Percentiles rank a stretch among this genome's conserved stretches.
phyloP scores from a whole-genome alignment of 1,140 invertebrate genomes.

The Solen grandis region DNA sequence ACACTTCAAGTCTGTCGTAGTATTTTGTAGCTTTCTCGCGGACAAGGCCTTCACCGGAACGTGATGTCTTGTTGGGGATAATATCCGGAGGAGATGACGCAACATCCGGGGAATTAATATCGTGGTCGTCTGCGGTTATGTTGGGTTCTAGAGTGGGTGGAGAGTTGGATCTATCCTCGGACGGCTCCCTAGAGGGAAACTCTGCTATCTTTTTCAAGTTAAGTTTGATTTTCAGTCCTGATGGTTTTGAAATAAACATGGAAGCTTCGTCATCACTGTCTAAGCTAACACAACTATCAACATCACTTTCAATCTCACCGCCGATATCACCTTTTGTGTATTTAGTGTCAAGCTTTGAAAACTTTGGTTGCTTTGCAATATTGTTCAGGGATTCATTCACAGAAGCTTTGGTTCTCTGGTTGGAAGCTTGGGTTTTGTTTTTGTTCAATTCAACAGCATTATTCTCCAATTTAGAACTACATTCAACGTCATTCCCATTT shows the following conservation, averaged over 20 bases:
- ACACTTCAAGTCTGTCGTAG: constrained; percentile 50
- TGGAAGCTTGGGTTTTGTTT: not conserved
- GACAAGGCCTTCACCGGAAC: constrained; percentile 5
- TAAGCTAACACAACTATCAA: constrained; percentile 1
- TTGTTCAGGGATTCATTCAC: constrained; percentile 50
- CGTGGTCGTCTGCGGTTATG: not conserved
- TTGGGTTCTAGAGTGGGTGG: constrained; percentile 28
- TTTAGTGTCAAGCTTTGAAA: constrained; percentile 1
- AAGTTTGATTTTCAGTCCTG: constrained; percentile 49
- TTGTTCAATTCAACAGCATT: not conserved
- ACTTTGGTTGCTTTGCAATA: constrained; percentile 26
- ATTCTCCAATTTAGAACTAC: not conserved
- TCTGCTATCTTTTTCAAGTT: constrained; percentile 11
- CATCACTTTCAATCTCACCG: not conserved
- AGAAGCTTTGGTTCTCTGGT: constrained; percentile 29
- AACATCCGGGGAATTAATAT: not conserved
- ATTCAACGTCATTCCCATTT: not conserved
- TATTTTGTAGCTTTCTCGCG: constrained; percentile 45
- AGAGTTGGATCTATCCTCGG: not conserved
- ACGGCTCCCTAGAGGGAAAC: not conserved
- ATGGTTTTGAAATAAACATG: constrained; percentile 42
- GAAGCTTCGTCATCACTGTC: constrained; percentile 30
- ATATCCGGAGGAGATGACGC: not conserved
- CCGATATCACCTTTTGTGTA: not conserved
- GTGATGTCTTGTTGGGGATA: too few species aligned